phyloP scores from a whole-genome alignment of 2,888 invertebrate species.

The Dascillus cervinus region DNA sequence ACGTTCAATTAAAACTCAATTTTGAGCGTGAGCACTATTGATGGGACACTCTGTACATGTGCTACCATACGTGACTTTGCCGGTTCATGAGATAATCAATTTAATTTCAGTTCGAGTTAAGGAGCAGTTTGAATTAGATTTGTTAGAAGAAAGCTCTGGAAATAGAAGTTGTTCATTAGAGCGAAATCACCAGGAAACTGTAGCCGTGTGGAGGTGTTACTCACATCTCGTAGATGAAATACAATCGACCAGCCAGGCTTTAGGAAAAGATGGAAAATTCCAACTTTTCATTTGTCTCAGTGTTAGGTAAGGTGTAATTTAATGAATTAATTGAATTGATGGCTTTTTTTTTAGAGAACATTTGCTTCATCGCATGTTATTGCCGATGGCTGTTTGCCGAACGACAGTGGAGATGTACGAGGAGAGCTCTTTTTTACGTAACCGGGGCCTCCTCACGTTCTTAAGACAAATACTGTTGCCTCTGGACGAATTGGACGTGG shows the following conservation, averaged over 20 bases:
- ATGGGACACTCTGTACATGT: too few relatives aligned
- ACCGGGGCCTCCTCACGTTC: conserved; percentile 77
- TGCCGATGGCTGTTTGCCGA: conserved; percentile 84
- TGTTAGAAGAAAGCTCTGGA: conserved; percentile 52
- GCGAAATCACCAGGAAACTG: conserved; percentile 40
- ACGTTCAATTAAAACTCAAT: too few relatives aligned
- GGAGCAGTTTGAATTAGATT: conserved; percentile 70
- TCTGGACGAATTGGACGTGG: conserved; percentile 81
- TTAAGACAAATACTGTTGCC: conserved; percentile 86
- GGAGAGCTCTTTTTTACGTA: conserved; percentile 89
- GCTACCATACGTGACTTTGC: too few relatives aligned
- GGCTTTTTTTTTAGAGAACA: conserved; percentile 74
- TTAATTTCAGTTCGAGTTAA: conserved; percentile 61
- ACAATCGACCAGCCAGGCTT: conserved; percentile 70
- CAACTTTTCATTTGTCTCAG: conserved; percentile 93
- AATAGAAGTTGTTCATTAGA: conserved; percentile 38
- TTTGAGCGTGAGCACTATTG: too few relatives aligned
- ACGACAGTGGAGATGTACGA: conserved; percentile 93
- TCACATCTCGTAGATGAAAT: conserved; percentile 87
- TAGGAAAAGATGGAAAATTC: conserved; percentile 97
- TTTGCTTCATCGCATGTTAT: conserved; percentile 81
- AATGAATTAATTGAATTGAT: too few relatives aligned
- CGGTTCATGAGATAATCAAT: too few relatives aligned
- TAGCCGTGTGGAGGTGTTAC: conserved; percentile 79
- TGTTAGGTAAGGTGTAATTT: conserved; percentile 82